Conservation (phyloP, 53 echinoderm and acorn worm genomes). For the Hippasteria phrygiana region DNA sequence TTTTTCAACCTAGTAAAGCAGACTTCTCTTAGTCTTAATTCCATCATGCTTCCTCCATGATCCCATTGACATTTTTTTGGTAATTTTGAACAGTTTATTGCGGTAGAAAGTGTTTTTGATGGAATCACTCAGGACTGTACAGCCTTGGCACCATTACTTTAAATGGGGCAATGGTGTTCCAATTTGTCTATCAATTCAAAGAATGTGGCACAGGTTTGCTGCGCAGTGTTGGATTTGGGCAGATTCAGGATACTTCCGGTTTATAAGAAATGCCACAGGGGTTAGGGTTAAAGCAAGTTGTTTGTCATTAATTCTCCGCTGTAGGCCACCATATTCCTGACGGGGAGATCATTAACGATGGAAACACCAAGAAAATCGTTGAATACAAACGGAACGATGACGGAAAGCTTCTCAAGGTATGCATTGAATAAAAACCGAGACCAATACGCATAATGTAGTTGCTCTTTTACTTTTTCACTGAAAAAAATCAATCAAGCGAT, state of each 20-base stretch:
- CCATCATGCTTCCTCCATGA: background rate
- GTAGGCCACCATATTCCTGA: slow-evolving; percentile 40
- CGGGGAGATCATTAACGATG: slow-evolving; percentile 74
- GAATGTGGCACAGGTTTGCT: no score
- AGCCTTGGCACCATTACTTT: no score
- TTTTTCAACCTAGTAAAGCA: no score
- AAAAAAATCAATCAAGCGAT: background rate
- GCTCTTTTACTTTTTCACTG: no score
- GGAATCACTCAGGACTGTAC: no score
- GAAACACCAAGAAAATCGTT: slow-evolving; percentile 83
- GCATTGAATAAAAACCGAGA: background rate
- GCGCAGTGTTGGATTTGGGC: no score
- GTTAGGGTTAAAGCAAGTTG: background rate
- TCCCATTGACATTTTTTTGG: no score
- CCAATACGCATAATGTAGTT: no score
- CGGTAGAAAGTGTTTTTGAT: background rate
- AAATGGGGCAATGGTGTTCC: background rate
- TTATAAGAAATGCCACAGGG: background rate
- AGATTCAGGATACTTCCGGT: background rate
- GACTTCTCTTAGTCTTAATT: no score
- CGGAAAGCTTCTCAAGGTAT: slow-evolving; percentile 87
- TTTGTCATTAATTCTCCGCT: background rate
- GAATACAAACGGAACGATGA: slow-evolving; percentile 92
- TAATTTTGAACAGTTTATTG: no score
- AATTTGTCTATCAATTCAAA: no score